phyloP scores from a whole-genome alignment of 2,113 vertebrate species.

The Sander lucioperca region DNA sequence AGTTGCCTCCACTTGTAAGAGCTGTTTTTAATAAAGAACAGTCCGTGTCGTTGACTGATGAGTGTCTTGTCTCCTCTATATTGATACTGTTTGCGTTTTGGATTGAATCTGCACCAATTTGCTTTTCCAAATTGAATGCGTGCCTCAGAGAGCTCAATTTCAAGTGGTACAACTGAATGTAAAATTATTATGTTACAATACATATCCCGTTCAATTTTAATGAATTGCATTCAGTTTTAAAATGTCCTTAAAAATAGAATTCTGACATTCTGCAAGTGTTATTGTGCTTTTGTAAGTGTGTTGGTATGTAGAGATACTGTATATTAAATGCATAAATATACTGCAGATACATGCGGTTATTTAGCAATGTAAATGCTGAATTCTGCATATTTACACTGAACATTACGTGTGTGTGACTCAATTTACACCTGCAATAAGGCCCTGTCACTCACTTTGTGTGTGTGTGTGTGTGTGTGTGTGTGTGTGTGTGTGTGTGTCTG shows the following conservation, averaged over 20 bases:
- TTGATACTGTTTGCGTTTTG: not conserved
- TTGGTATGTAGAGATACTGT: not conserved
- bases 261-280: not conserved
- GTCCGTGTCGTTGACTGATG: not conserved
- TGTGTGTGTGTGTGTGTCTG: constrained; percentile 33
- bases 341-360: not conserved
- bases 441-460: constrained; percentile 88
- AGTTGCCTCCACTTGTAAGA: too few species aligned
- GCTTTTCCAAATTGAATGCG: not conserved
- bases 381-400: not conserved
- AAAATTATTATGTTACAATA: not conserved
- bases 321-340: not conserved
- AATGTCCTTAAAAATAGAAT: not conserved
- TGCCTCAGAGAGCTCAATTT: not conserved
- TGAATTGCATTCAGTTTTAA: not conserved
- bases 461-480: constrained; percentile 12
- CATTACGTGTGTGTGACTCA: constrained; percentile 80
- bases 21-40: not conserved
- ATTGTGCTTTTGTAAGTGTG: not conserved
- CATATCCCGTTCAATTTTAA: not conserved
- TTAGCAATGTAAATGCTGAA: not conserved
- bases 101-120: not conserved
- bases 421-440: constrained; percentile 97
- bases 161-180: not conserved
- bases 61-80: not conserved